phyloP scores from a whole-genome alignment of 2,113 vertebrate genomes.

The Odobenus rosmarus region DNA sequence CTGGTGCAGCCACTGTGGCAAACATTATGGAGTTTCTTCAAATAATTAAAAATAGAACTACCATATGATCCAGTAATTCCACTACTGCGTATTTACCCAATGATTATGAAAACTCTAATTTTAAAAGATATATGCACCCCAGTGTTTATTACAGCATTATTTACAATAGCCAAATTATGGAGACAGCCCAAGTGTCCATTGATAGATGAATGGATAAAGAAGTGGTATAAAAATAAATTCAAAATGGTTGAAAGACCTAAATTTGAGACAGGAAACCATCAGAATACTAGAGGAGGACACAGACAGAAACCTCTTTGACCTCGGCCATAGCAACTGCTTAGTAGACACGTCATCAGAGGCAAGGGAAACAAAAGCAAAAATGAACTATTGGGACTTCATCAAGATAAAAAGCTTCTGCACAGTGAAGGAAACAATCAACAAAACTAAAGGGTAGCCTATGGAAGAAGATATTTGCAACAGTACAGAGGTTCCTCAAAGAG shows the following conservation, averaged over 20 bases:
- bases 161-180: not conserved
- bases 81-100: too few relatives aligned
- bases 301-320: not conserved
- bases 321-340: not conserved
- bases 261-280: not conserved
- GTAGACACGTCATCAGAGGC: not conserved
- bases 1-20: too few relatives aligned
- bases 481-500: not conserved
- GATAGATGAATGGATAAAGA: not conserved
- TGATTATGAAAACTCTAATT: not conserved
- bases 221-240: not conserved
- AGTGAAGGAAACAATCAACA: not conserved
- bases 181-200: not conserved
- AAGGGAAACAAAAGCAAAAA: not conserved
- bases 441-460: not conserved
- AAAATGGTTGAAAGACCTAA: not conserved
- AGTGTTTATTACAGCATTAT: not conserved
- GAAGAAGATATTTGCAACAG: not conserved
- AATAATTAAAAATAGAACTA: too few relatives aligned
- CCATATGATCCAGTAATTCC: too few relatives aligned
- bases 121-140: not conserved
- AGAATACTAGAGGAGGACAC: not conserved
- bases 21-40: too few relatives aligned
- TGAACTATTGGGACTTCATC: not conserved
- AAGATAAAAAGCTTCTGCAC: not conserved